Conservation (phyloP, 2,113 vertebrate genomes). For the Hippoglossus stenolepis region DNA sequence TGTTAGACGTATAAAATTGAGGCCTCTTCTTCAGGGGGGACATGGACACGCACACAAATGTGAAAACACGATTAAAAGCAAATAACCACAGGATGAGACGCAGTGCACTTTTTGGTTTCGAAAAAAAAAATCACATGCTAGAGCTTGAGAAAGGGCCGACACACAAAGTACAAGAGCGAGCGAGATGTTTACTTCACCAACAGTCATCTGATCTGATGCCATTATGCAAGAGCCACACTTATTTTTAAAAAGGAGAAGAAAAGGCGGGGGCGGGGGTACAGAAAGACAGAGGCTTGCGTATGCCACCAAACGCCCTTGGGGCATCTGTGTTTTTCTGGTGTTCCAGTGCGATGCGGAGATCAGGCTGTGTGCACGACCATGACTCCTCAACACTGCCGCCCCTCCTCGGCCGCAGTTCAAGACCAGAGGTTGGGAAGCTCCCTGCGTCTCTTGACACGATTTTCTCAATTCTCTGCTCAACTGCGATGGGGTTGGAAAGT, state of each 20-base stretch:
- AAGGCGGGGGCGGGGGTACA: background rate
- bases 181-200: conserved; percentile 58
- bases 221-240: conserved; percentile 60
- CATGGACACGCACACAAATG: background rate
- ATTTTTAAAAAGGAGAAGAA: conserved; percentile 43
- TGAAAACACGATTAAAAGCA: conserved; percentile 6
- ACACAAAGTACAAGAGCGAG: conserved; percentile 20
- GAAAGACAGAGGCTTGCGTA: conserved; percentile 59
- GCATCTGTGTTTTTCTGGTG: conserved; percentile 47
- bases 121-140: conserved; percentile 41
- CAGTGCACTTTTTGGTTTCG: conserved; percentile 5
- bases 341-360: conserved; percentile 64
- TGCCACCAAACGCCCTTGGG: conserved; percentile 63
- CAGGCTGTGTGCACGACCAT: conserved; percentile 52
- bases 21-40: background rate
- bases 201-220: conserved; percentile 71
- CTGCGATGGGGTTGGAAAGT: conserved; percentile 58
- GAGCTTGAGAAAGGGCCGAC: conserved; percentile 15
- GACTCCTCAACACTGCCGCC: conserved; percentile 49
- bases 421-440: conserved; percentile 66
- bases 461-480: conserved; percentile 75
- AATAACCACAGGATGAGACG: conserved; percentile 8
- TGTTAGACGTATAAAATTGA: background rate
- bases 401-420: conserved; percentile 47
- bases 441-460: conserved; percentile 70